A percentile compares a stretch with the other conserved stretches of the same genome.
Evolutionary conservation across 2,888 invertebrate genomes (phyloP).

Genomic region (Epistrophella euchroma): DNA sequence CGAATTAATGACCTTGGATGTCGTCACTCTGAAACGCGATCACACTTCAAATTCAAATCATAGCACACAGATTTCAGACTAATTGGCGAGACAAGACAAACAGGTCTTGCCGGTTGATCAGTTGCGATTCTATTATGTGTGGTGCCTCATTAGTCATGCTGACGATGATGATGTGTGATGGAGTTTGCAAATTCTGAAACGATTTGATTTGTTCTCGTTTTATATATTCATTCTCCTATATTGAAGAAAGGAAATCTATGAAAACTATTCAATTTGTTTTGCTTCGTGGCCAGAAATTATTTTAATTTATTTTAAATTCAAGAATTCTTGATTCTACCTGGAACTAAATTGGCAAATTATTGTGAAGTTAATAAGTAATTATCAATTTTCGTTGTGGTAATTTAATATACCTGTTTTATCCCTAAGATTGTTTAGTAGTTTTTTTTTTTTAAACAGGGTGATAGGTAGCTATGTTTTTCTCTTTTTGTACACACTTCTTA

Average conservation of each 20-base stretch:
- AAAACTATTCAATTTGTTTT: not conserved
- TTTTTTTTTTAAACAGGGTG: not conserved
- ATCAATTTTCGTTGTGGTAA: not conserved
- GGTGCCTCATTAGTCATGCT: conserved; percentile 46
- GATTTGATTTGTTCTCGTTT: not conserved
- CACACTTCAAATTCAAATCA: conserved; percentile 9
- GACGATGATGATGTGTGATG: not conserved
- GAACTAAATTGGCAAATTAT: not conserved
- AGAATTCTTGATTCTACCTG: too few relatives aligned
- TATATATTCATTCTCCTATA: not conserved
- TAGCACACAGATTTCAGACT: conserved; percentile 9
- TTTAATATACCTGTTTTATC: not conserved
- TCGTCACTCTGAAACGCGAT: conserved; percentile 45
- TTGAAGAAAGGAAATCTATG: not conserved
- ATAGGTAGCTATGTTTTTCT: not conserved
- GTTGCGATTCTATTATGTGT: conserved; percentile 9
- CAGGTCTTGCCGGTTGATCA: conserved; percentile 56
- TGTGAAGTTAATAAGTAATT: not conserved
- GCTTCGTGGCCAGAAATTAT: not conserved
- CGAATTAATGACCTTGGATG: conserved; percentile 57
- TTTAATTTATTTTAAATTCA: too few relatives aligned
- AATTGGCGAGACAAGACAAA: conserved; percentile 39
- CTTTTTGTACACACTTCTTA: too few relatives aligned
- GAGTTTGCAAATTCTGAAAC: not conserved
- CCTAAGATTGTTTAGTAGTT: not conserved